A percentile compares a stretch with the other conserved stretches of the same genome.
Conservation (phyloP, 2,888 invertebrate species). For the Euproctis similis region DNA sequence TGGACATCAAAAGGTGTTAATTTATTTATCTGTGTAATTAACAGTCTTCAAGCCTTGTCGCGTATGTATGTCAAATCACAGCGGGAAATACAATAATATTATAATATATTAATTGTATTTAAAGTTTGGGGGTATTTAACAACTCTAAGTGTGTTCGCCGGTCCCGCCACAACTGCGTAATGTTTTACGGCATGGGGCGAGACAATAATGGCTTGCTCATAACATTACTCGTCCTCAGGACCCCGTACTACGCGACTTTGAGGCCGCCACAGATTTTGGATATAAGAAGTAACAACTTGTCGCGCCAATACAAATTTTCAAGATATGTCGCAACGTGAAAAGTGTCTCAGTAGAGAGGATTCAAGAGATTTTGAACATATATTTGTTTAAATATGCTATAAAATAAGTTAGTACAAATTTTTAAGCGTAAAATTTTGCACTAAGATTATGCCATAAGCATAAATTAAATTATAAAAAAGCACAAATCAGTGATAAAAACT, state of each 20-base stretch:
- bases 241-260: slow-evolving; percentile 53
- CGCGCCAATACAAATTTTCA: slow-evolving; percentile 19
- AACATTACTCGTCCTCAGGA: slow-evolving; percentile 72
- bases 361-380: slow-evolving; percentile 53
- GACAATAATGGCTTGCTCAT: slow-evolving; percentile 77
- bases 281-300: slow-evolving; percentile 24
- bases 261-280: slow-evolving; percentile 41
- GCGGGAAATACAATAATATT: too few relatives aligned
- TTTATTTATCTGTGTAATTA: too few relatives aligned
- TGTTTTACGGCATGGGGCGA: slow-evolving; percentile 76
- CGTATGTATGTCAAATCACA: too few relatives aligned
- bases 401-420: slow-evolving; percentile 47
- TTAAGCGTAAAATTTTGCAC: slow-evolving; percentile 34
- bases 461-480: too few relatives aligned
- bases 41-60: too few relatives aligned
- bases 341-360: slow-evolving; percentile 42
- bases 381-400: slow-evolving; percentile 47
- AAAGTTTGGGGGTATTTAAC: slow-evolving; percentile 40
- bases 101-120: background rate
- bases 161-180: slow-evolving; percentile 67
- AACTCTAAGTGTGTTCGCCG: slow-evolving; percentile 53
- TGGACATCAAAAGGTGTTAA: too few relatives aligned
- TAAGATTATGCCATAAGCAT: too few relatives aligned
- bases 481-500: too few relatives aligned
- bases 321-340: slow-evolving; percentile 12